Base-by-base conservation (phyloP, 2,888 invertebrate species). In the Adelphocoris suturalis region DNA sequence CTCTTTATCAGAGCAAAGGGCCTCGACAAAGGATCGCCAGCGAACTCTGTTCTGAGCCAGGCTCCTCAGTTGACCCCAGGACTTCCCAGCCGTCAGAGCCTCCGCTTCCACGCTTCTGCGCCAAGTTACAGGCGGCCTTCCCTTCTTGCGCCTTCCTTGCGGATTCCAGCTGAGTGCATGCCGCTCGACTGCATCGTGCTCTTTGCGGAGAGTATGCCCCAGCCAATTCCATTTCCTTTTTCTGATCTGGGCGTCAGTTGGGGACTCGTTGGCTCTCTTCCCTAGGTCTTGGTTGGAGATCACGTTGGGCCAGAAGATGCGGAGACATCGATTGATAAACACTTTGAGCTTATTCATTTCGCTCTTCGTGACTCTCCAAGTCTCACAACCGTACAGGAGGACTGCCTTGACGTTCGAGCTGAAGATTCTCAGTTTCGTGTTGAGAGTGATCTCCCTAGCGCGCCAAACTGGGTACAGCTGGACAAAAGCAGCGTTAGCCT, bases 311-410 rank as follows among this genome's bases (percentile, higher is more conserved):
- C 37, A 37, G 37, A 76, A 52, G 52, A 52, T 52, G 52, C 76
- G 12, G 9, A 27, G 27, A 27, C 76, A 76, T 12, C 27, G 28
- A 9, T 76, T 76, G 5, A 27, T 14, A 9, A 52, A 84, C 9
- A 76, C 76, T 27, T 76, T 12, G 3, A 27, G 14, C 47, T 23
- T 11, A 0, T 28, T 19, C 16, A 14, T 52, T 12, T 27, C 23
- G 9, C 1, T n/a, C n/a, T 57, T 57, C 7, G 90, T 90, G 5
- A n/a, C 86, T 27, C 87, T 81, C 86, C 86, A 87, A 12, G 81
- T 90, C 37, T 90, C 81, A 48, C 87, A 19, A 14, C 57, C 81
- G 14, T 87, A 87, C 11, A 90, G 3, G 19, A 87, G 52, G n/a
- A 90, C 80, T 37, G 68, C 46, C 7, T 87, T 87, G 0, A 90